Percentiles rank a stretch among this genome's conserved stretches.
These are phyloP conservation scores for Luidia sarsii DNA, from an alignment of 53 echinoderm and acorn worm genomes.

Conservation along the genomic window DNA sequence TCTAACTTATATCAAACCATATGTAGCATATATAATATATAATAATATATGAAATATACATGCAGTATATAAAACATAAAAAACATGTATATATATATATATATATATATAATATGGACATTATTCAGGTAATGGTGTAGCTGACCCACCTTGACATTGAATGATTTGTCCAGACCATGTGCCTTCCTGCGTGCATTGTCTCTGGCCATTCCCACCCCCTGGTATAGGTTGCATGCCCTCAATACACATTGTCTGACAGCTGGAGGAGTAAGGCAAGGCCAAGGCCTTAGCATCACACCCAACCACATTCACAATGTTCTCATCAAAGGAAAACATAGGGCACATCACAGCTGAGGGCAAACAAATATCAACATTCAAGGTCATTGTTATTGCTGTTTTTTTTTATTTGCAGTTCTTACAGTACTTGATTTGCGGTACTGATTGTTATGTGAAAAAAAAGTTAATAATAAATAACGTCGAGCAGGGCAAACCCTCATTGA, in stretches of 20 bases:
- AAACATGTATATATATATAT: no score
- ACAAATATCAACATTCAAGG: neutral
- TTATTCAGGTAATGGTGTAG: no score
- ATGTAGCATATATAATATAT: no score
- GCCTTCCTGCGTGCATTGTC: slow-evolving; percentile 1
- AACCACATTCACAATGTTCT: neutral
- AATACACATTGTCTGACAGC: slow-evolving; percentile 4
- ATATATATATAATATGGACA: no score
- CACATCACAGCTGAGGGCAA: slow-evolving; percentile 32
- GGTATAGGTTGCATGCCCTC: neutral
- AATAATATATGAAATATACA: no score
- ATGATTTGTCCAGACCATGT: slow-evolving; percentile 62
- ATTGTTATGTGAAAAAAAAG: no score
- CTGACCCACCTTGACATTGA: slow-evolving; percentile 64
- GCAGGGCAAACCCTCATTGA: no score
- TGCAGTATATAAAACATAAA: no score
- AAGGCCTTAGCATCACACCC: slow-evolving; percentile 42
- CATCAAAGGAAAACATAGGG: slow-evolving; percentile 7
- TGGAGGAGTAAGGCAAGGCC: neutral
- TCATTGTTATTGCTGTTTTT: neutral
- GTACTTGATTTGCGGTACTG: no score
- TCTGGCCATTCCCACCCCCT: neutral
- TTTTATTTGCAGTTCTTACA: no score
- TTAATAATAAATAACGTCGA: no score
- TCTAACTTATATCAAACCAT: no score